Conservation (phyloP, 2,113 vertebrate genomes). For the Cynopterus brachyotis region DNA sequence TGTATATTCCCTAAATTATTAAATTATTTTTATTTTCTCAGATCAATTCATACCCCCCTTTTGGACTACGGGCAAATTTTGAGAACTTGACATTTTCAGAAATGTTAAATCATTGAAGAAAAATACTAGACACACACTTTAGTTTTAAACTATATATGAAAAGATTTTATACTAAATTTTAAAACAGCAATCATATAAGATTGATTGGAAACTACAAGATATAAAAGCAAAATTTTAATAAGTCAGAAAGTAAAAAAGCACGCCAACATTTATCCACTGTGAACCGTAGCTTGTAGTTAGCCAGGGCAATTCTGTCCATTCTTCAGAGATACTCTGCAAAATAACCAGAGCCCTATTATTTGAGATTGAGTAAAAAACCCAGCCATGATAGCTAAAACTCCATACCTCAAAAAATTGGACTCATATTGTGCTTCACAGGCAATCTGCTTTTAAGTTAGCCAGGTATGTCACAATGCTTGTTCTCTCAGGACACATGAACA, state of each 20-base stretch:
- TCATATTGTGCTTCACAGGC: conserved; percentile 77
- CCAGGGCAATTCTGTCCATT: conserved; percentile 86
- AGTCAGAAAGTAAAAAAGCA: conserved; percentile 84
- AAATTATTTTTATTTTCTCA: conserved; percentile 81
- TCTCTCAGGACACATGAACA: conserved; percentile 69
- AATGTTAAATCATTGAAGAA: conserved; percentile 82
- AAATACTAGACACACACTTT: conserved; percentile 80
- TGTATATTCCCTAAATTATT: conserved; percentile 81
- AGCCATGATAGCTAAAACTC: conserved; percentile 83
- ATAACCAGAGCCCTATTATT: conserved; percentile 89
- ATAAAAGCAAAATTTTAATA: conserved; percentile 72
- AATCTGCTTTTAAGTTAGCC: conserved; percentile 76
- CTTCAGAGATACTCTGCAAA: conserved; percentile 88
- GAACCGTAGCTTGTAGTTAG: conserved; percentile 85
- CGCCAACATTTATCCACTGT: conserved; percentile 85
- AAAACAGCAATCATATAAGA: conserved; percentile 81
- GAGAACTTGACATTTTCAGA: conserved; percentile 85
- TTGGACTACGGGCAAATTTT: conserved; percentile 84
- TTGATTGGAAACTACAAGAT: conserved; percentile 77
- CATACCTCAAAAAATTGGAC: conserved; percentile 74
- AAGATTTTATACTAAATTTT: conserved; percentile 76
- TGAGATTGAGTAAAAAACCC: conserved; percentile 83
- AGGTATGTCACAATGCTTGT: conserved; percentile 66
- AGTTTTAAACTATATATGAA: conserved; percentile 74
- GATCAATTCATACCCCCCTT: conserved; percentile 82